Conservation (phyloP, 2,797 vertebrate genomes). For the Sebastes alutus region DNA sequence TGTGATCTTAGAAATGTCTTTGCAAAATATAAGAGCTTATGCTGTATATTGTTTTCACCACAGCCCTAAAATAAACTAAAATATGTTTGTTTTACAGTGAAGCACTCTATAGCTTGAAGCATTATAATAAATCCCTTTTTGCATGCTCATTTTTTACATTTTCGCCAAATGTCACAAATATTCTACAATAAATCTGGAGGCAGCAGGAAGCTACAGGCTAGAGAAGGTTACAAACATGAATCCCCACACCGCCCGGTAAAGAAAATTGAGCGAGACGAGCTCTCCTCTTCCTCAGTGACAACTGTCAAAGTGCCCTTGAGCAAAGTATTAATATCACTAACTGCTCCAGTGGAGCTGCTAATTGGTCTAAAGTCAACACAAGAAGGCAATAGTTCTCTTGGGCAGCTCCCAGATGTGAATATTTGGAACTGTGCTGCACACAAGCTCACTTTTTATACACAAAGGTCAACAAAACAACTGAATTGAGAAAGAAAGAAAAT, state of each 20-base stretch:
- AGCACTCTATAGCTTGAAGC: not conserved
- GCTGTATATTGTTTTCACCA: not conserved
- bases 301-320: conserved; percentile 56
- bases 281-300: conserved; percentile 14
- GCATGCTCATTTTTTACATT: not conserved
- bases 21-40: not conserved
- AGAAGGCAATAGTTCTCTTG: conserved; percentile 34
- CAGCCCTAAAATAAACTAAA: not conserved
- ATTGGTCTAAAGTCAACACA: conserved; percentile 47
- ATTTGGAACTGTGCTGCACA: not conserved
- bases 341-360: conserved; percentile 59
- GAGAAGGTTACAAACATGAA: conserved; percentile 5
- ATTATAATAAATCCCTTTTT: not conserved
- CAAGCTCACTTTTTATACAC: not conserved
- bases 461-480: not conserved
- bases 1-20: not conserved
- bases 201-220: not conserved
- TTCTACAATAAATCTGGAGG: not conserved
- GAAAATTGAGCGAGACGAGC: not conserved
- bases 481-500: not conserved
- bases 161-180: not conserved
- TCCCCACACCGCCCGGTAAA: not conserved
- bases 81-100: not conserved
- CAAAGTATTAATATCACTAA: conserved; percentile 32
- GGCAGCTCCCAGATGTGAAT: conserved; percentile 33